Conservation (phyloP, 2,113 vertebrate species). For the Isurus oxyrinchus region DNA sequence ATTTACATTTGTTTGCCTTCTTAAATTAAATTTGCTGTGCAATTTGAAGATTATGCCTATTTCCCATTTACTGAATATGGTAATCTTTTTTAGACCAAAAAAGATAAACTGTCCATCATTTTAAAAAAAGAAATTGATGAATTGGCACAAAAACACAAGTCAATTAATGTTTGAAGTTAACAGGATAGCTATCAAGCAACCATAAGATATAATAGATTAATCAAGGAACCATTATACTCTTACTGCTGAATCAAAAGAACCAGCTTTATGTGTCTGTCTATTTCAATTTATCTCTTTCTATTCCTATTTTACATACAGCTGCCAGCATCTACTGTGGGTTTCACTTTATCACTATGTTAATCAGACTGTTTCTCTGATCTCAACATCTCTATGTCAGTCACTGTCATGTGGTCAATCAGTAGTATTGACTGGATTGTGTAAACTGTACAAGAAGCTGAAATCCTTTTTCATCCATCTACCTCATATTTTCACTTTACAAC, state of each 20-base stretch:
- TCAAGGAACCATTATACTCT: neutral
- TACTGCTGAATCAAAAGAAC: neutral
- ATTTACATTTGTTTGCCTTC: neutral
- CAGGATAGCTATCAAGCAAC: neutral
- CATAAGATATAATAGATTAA: neutral
- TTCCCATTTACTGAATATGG: neutral
- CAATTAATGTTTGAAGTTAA: neutral
- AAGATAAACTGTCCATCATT: neutral
- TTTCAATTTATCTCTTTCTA: neutral
- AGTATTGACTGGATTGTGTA: neutral
- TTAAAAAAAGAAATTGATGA: neutral
- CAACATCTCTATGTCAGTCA: neutral
- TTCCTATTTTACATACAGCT: constrained; percentile 12
- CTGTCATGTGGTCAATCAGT: neutral
- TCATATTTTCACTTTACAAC: neutral
- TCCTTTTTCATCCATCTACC: neutral
- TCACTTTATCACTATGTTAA: constrained; percentile 7
- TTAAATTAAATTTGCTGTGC: neutral
- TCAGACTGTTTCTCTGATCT: neutral
- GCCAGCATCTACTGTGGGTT: neutral
- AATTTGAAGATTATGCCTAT: neutral
- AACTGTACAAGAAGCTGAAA: neutral
- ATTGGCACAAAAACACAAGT: neutral
- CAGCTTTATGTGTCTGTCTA: neutral
- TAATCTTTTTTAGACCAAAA: neutral